These are phyloP conservation scores for Scaptomyza cyrtandrae DNA, from an alignment of 2,888 invertebrate genomes.

Conservation along the genomic window DNA sequence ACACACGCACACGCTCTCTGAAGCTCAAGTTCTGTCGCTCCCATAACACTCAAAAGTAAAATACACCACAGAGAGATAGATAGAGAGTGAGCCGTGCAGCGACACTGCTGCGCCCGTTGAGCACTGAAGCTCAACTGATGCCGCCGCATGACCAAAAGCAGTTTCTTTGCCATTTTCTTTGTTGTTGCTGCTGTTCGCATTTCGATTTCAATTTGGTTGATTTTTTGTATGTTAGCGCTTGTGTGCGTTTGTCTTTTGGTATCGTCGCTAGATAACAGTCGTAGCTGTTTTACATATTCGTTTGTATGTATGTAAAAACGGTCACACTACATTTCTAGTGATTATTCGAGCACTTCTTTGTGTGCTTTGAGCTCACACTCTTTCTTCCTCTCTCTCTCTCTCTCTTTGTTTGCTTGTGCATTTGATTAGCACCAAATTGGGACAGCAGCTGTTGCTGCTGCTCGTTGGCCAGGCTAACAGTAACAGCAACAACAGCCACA, in stretches of 20 bases:
- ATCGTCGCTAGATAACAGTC: conserved; percentile 56
- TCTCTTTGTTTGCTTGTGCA: conserved; percentile 56
- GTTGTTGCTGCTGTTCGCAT: conserved; percentile 63
- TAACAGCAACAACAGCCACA: conserved; percentile 14
- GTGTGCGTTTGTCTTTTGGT: conserved; percentile 31
- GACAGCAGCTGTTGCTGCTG: conserved; percentile 65
- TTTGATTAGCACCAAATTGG: conserved; percentile 76
- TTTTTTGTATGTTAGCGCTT: conserved; percentile 5
- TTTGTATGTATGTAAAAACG: conserved; percentile 14
- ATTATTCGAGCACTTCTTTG: conserved; percentile 54
- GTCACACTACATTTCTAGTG: conserved; percentile 61
- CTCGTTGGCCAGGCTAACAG: conserved; percentile 52
- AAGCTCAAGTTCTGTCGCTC: conserved; percentile 34
- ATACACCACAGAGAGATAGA: conserved; percentile 9
- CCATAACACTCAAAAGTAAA: conserved; percentile 12
- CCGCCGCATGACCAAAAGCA: conserved; percentile 75
- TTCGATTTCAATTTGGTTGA: conserved; percentile 68
- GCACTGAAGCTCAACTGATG: conserved; percentile 75
- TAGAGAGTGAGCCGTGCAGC: conserved; percentile 11
- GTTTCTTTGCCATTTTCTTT: conserved; percentile 77
- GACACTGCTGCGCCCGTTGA: conserved; percentile 63
- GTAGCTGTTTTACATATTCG: conserved; percentile 46
- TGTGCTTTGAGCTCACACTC: conserved; percentile 15
- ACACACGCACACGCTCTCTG: conserved; percentile 5
- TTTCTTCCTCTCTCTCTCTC: conserved; percentile 19